Evolutionary conservation across 1,140 invertebrate genomes (phyloP).

Genomic region (Aplysia californica): DNA sequence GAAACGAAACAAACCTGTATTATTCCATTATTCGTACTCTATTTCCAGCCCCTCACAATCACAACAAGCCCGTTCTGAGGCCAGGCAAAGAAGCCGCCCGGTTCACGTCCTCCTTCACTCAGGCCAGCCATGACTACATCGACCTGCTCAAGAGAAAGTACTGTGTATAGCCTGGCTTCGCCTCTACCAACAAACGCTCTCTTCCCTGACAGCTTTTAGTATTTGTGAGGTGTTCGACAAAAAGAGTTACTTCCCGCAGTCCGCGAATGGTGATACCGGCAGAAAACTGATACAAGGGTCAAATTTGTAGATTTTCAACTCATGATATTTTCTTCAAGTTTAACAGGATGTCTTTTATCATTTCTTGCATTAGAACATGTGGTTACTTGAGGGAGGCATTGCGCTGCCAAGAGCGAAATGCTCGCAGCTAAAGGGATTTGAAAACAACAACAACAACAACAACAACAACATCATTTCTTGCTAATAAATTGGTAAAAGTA

Average conservation of each 20-base stretch:
- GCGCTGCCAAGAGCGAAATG: too few species aligned
- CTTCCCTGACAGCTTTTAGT: too few species aligned
- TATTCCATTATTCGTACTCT: not conserved
- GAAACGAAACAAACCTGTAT: too few species aligned
- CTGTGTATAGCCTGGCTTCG: constrained; percentile 40
- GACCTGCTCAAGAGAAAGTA: constrained; percentile 56
- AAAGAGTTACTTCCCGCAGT: not conserved
- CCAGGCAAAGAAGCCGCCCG: constrained; percentile 33
- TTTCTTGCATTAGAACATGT: too few species aligned
- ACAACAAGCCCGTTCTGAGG: constrained; percentile 43
- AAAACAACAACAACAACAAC: too few species aligned
- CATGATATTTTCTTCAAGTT: not conserved
- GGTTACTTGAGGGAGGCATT: too few species aligned
- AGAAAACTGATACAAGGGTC: not conserved
- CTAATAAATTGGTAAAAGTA: too few species aligned
- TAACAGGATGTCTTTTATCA: not conserved
- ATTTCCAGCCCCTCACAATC: constrained; percentile 54
- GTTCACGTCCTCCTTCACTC: constrained; percentile 46
- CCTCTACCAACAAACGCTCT: not conserved
- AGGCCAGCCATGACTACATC: constrained; percentile 55
- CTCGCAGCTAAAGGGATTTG: too few species aligned
- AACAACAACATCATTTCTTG: too few species aligned
- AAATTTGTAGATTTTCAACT: not conserved
- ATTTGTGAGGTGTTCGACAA: too few species aligned
- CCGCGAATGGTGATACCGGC: not conserved